These are phyloP conservation scores for Ciconia boyciana DNA, from an alignment of 2,113 vertebrate genomes.

Conservation along the genomic window DNA sequence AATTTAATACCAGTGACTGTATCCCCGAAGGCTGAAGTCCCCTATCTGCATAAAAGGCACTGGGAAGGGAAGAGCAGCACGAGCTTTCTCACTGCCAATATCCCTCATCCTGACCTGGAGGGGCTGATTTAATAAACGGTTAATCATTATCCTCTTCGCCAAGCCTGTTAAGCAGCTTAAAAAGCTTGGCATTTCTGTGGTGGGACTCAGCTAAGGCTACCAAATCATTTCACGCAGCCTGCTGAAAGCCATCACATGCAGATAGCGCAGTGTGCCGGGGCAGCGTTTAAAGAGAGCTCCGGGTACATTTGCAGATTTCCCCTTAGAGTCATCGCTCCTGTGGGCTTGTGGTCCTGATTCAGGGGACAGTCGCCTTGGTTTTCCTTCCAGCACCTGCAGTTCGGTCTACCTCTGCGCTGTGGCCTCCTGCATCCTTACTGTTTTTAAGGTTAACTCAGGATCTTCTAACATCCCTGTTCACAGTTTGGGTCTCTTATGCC, in stretches of 20 bases:
- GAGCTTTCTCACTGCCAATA: slow-evolving; percentile 17
- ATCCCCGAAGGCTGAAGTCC: slow-evolving; percentile 17
- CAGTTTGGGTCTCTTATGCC: not conserved
- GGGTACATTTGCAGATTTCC: not conserved
- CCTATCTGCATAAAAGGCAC: slow-evolving; percentile 36
- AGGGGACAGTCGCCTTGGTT: not conserved
- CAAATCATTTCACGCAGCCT: not conserved
- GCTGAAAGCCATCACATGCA: not conserved
- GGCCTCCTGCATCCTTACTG: not conserved
- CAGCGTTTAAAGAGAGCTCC: not conserved
- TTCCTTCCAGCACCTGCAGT: not conserved
- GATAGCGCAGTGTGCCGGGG: not conserved
- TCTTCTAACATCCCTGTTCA: not conserved
- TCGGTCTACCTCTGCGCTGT: not conserved
- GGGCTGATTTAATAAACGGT: slow-evolving; percentile 60
- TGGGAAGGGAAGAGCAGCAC: not conserved
- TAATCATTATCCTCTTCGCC: slow-evolving; percentile 50
- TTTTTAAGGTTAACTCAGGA: not conserved
- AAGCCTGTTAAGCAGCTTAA: slow-evolving; percentile 60
- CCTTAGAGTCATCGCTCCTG: not conserved
- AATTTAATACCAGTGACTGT: slow-evolving; percentile 37
- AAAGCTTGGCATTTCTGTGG: slow-evolving; percentile 42
- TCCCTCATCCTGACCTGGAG: slow-evolving; percentile 49
- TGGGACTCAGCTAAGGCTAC: slow-evolving; percentile 34
- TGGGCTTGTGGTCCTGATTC: not conserved